phyloP scores from a whole-genome alignment of 1,140 invertebrate genomes.

The Drosophila kurseongensis region DNA sequence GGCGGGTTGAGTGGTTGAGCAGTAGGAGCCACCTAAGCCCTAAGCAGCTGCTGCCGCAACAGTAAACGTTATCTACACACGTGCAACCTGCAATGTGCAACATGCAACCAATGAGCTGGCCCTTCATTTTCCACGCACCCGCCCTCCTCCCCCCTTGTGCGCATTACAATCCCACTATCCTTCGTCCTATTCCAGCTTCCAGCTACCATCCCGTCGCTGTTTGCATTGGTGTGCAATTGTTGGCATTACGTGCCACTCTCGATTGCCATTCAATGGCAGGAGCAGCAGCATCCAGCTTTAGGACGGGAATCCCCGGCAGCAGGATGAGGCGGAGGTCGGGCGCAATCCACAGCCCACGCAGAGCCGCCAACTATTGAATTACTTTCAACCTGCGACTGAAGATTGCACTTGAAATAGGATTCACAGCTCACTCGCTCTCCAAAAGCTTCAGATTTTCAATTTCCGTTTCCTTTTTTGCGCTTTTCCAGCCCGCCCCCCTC shows the following conservation, averaged over 20 bases:
- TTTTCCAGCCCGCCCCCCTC: slow-evolving; percentile 26
- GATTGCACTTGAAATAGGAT: slow-evolving; percentile 83
- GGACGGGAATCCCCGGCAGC: slow-evolving; percentile 21
- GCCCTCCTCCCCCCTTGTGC: background rate
- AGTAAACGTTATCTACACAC: slow-evolving; percentile 76
- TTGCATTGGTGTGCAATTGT: slow-evolving; percentile 79
- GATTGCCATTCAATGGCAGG: slow-evolving; percentile 78
- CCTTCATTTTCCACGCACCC: background rate
- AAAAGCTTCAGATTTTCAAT: slow-evolving; percentile 83
- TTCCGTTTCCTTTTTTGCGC: slow-evolving; percentile 73
- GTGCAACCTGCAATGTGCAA: slow-evolving; percentile 80
- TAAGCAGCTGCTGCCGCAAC: slow-evolving; percentile 47
- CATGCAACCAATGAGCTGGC: slow-evolving; percentile 71
- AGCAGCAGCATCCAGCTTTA: slow-evolving; percentile 35
- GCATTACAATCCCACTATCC: slow-evolving; percentile 39
- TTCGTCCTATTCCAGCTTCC: slow-evolving; percentile 13
- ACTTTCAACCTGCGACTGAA: slow-evolving; percentile 79
- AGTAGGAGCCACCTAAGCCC: slow-evolving; percentile 32
- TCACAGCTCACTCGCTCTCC: slow-evolving; percentile 78
- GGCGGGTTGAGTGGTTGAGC: slow-evolving; percentile 16
- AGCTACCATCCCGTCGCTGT: slow-evolving; percentile 43
- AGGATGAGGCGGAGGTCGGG: slow-evolving; percentile 5
- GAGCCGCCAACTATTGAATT: slow-evolving; percentile 80
- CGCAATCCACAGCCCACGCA: slow-evolving; percentile 23
- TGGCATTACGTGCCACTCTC: slow-evolving; percentile 82